A percentile compares a stretch with the other conserved stretches of the same genome.
These are phyloP conservation scores for Epinephelus moara DNA, from an alignment of 2,113 vertebrate genomes.

Conservation along the genomic window DNA sequence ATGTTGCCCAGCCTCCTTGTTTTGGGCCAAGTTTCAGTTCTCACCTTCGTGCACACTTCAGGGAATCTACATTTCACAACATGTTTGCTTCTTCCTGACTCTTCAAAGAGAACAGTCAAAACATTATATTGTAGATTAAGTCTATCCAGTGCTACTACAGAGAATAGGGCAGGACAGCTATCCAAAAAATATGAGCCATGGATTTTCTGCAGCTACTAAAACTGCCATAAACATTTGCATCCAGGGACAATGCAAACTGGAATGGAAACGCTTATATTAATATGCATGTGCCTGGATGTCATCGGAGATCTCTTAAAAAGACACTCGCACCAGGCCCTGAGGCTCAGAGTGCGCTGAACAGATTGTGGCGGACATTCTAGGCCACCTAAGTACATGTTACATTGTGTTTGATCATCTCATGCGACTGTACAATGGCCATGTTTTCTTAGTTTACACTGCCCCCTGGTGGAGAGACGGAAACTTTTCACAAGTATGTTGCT, in stretches of 20 bases:
- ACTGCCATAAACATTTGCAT: not conserved
- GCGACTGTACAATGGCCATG: not conserved
- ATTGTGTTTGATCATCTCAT: conserved; percentile 39
- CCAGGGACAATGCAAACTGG: not conserved
- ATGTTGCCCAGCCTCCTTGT: conserved; percentile 6
- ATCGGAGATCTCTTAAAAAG: conserved; percentile 19
- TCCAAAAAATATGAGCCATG: not conserved
- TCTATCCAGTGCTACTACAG: not conserved
- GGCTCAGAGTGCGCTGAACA: conserved; percentile 30
- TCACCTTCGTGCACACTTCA: not conserved
- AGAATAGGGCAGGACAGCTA: not conserved
- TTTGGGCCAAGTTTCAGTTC: conserved; percentile 1
- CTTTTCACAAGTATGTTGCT: not conserved
- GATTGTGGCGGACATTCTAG: conserved; percentile 45
- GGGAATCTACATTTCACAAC: not conserved
- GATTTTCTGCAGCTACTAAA: conserved; percentile 1
- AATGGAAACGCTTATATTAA: conserved; percentile 17
- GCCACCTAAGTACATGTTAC: conserved; percentile 22
- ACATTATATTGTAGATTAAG: not conserved
- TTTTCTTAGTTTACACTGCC: conserved; percentile 58
- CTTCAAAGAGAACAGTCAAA: not conserved
- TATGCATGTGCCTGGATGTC: conserved; percentile 17
- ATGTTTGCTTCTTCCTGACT: not conserved
- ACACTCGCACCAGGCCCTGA: not conserved
- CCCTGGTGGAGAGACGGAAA: conserved; percentile 52